These are phyloP conservation scores for Drosophila asahinai DNA, from an alignment of 1,140 invertebrate genomes.

Conservation along the genomic window DNA sequence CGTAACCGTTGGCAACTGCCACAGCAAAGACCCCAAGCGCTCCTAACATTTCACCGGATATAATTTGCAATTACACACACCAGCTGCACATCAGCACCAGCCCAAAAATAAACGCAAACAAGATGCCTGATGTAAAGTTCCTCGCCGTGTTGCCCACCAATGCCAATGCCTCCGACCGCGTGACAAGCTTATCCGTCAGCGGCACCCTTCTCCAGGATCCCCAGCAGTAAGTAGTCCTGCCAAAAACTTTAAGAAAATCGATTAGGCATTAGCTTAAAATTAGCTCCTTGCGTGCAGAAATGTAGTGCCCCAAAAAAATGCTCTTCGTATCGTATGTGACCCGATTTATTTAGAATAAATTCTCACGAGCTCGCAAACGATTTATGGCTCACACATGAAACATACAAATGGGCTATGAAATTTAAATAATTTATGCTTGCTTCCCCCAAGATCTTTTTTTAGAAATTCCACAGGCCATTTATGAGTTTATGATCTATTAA, in stretches of 20 bases:
- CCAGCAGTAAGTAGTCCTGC: conserved; percentile 61
- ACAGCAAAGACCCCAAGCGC: conserved; percentile 22
- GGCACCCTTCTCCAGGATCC: conserved; percentile 40
- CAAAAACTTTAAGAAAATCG: conserved; percentile 46
- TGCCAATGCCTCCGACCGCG: conserved; percentile 27
- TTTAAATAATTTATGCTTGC: conserved; percentile 17
- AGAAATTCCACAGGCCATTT: conserved; percentile 15
- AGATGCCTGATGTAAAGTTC: conserved; percentile 64
- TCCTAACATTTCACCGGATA: conserved; percentile 15
- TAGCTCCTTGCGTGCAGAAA: conserved; percentile 50
- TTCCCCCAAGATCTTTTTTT: conserved; percentile 4
- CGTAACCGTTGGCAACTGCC: conserved; percentile 61
- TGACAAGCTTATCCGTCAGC: conserved; percentile 42
- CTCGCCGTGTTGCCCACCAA: conserved; percentile 51
- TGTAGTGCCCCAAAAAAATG: conserved; percentile 10
- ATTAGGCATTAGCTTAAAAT: conserved; percentile 31
- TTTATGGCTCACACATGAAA: conserved; percentile 43
- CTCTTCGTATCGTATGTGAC: conserved; percentile 2
- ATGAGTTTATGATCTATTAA: conserved; percentile 20
- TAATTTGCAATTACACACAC: conserved; percentile 39
- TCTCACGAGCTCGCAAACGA: conserved; percentile 10
- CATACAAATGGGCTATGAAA: conserved; percentile 28
- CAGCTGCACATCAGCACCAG: background rate
- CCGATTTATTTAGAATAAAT: conserved; percentile 23
- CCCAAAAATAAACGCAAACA: conserved; percentile 35